Evolutionary conservation across 2,113 vertebrate species (phyloP), one percentile per base, ranked within the genome.

Genomic region (Cyphomyrus plagiostoma): DNA sequence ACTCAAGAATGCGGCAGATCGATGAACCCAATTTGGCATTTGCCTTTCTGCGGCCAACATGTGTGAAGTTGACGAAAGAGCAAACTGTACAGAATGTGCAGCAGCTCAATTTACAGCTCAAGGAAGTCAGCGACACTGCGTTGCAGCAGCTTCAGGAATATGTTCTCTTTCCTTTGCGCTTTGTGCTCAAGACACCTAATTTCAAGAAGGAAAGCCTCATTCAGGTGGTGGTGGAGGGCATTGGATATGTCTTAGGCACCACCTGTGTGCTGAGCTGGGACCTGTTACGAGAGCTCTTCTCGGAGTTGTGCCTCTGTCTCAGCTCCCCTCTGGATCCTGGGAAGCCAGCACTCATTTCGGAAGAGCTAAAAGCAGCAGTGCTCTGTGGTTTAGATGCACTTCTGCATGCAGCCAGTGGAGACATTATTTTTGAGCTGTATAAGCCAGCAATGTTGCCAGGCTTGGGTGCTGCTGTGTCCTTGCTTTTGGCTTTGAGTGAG

Each of bases 81-180:
- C 98, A 96, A 91, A 97, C 96, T 0, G 88, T 94, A 46, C 92
- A 95, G 91, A 98, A 97, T 0, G 96, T 98, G 87, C 93, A 95
- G 86, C 91, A 77, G 0, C 94, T 99, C 85, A 94, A 93, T 9
- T 56, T 89, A 2, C 96, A 92, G 53, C 91, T 99, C 77, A 96
- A 90, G 17, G 91, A 92, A 0, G 94, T 98, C 13, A 93, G 97
- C 0, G 96, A 96, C 91, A 74, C 95, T 11, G 96, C 96, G 0
- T 94, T 99, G 86, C 98, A 99, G 94, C 96, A 97, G 88, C 97
- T 99, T 50, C 97, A 98, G 93, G 97, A 98, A 86, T 99, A 99
- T 1, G 91, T 99, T 49, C 97, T 99, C 70, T 99, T 99, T 91
- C 98, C 98, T 2, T 93, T 99, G 90, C 96, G 97, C 42, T 98